Base-by-base conservation (phyloP, 2,797 vertebrate species). In the Catamblyrhynchus diadema region DNA sequence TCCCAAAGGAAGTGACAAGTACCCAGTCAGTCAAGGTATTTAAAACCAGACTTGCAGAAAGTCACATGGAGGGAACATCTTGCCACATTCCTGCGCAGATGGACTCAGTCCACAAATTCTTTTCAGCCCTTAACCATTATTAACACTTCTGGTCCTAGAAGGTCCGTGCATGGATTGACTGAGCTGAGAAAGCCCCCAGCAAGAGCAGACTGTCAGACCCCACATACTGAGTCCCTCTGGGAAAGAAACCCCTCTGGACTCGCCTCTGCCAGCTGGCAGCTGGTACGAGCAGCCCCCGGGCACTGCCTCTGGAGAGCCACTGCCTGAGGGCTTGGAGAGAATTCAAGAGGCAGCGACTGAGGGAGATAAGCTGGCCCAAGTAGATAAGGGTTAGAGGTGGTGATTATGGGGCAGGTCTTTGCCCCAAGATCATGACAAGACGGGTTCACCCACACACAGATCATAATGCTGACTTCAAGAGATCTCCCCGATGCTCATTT, bases 1-100 rank as follows among this genome's bases (percentile, higher is more conserved):
- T 93, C 93, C 87, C 89, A 91, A 90, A 91, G 94, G 93, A 97
- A 95, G 59, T 91, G 94, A 96, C 87, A 93, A 93, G 92, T 86
- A 93, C 56, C 85, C 72, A 93, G 91, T 83, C 92, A 93, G 87
- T 93, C 89, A 84, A 75, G 83, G 88, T 95, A 96, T 93, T 96
- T 94, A 86, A 88, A 86, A 95, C 53, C 72, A 85, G 54, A 87
- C 54, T 88, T 19, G 2, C 44, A 90, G 81, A 96, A 89, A 93
- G 82, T 95, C 94, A 94, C 94, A 86, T 64, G 89, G 3, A 88
- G 41, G 77, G 92, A 90, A 91, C 80, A 91, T 88, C 89, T 44
- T 57, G 70, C 72, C 85, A 70, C 10, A 20, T 51, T 59, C 69
- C 77, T 28, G 66, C 4, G 13, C 10, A 2, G 66, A 88, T 32